phyloP scores from a whole-genome alignment of 1,140 invertebrate genomes.

The Drosophila subobscura region DNA sequence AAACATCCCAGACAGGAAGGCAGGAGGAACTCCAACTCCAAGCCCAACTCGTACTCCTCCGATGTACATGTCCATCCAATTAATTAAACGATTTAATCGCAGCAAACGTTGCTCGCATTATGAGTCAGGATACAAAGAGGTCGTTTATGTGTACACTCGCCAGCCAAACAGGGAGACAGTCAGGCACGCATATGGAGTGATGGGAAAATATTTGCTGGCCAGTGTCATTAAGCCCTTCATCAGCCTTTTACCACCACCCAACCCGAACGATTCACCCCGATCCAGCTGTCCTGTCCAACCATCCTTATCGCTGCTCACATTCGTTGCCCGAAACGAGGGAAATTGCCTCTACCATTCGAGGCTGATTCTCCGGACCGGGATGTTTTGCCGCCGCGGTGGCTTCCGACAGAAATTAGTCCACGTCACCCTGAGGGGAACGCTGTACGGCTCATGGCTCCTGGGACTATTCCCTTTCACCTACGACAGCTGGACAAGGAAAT shows the following conservation, averaged over 20 bases:
- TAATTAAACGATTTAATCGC: conserved; percentile 58
- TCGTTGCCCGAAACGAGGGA: conserved; percentile 4
- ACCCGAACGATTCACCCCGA: conserved; percentile 2
- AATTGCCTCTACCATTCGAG: conserved; percentile 9
- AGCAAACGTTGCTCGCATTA: conserved; percentile 39
- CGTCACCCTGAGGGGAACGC: conserved; percentile 28
- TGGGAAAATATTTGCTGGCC: conserved; percentile 6
- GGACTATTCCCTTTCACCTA: conserved; percentile 59
- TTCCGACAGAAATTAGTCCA: conserved; percentile 25
- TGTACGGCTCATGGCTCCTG: conserved; percentile 52
- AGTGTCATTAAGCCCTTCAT: conserved; percentile 39
- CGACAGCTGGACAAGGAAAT: conserved; percentile 10
- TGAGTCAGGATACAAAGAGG: conserved; percentile 19
- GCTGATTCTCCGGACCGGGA: conserved; percentile 11
- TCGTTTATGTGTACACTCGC: conserved; percentile 9
- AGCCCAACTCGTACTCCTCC: too few relatives aligned
- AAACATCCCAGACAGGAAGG: not conserved
- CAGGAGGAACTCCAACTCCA: conserved; percentile 31
- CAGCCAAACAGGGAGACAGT: not conserved
- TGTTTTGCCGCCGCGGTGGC: conserved; percentile 33
- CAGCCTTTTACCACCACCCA: conserved; percentile 12
- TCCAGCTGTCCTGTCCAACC: not conserved
- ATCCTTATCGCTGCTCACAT: conserved; percentile 34
- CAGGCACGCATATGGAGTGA: not conserved
- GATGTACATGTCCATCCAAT: conserved; percentile 23